phyloP scores from a whole-genome alignment of 1,140 invertebrate species.

The Zophobas morio region DNA sequence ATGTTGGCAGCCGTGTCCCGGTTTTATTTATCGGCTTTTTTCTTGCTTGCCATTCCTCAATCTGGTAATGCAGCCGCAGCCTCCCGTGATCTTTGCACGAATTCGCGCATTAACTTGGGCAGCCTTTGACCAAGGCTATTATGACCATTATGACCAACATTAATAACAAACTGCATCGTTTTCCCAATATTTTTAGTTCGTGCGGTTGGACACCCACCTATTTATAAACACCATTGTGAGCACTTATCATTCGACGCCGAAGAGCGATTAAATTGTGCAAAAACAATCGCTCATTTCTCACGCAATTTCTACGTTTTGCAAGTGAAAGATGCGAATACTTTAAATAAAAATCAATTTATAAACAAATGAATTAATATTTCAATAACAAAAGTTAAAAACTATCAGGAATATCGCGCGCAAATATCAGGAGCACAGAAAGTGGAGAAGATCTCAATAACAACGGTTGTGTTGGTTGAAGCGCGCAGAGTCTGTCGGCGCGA shows the following conservation, averaged over 20 bases:
- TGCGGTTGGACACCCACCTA: conserved; percentile 12
- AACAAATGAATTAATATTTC: conserved; percentile 43
- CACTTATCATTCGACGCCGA: background rate
- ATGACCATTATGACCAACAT: background rate
- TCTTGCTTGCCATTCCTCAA: conserved; percentile 20
- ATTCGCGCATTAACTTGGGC: conserved; percentile 10
- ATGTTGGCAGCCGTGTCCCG: conserved; percentile 38
- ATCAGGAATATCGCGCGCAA: conserved; percentile 57
- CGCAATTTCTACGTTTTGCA: background rate
- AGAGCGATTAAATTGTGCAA: background rate
- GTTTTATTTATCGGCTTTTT: conserved; percentile 37
- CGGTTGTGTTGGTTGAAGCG: conserved; percentile 16
- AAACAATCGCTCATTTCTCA: conserved; percentile 3
- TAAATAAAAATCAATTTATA: conserved; percentile 29
- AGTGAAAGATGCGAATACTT: conserved; percentile 6
- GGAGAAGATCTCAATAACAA: conserved; percentile 41
- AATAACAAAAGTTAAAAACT: conserved; percentile 34
- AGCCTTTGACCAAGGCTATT: background rate
- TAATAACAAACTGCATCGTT: background rate
- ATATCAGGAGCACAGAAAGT: conserved; percentile 63
- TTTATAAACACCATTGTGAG: conserved; percentile 15
- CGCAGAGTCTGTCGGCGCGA: background rate
- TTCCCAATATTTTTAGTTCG: background rate
- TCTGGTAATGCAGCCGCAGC: conserved; percentile 1
- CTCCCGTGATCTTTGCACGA: background rate